Conservation (phyloP, 2,888 invertebrate species). For the Papilio elwesi region DNA sequence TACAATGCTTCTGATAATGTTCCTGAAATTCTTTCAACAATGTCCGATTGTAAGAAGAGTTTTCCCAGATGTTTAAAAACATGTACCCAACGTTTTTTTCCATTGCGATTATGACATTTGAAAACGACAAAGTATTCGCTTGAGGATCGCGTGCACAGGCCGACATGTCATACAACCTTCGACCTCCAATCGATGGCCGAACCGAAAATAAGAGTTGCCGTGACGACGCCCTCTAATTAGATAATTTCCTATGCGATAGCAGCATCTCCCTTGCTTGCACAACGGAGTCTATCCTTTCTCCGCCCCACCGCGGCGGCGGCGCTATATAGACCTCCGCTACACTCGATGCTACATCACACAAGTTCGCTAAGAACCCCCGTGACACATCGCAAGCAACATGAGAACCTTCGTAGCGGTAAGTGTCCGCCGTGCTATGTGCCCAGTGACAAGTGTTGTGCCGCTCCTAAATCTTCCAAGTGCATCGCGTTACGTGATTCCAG, state of each 20-base stretch:
- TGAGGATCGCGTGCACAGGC: background rate
- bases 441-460: conserved; percentile 74
- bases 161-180: conserved; percentile 50
- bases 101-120: background rate
- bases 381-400: conserved; percentile 80
- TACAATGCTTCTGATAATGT: too few relatives aligned
- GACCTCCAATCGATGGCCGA: conserved; percentile 57
- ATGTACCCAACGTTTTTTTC: too few relatives aligned
- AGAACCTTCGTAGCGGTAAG: conserved; percentile 84
- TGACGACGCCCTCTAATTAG: conserved; percentile 75
- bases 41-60: too few relatives aligned
- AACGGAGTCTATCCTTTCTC: conserved; percentile 80
- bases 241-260: conserved; percentile 72
- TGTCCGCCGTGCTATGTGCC: conserved; percentile 60
- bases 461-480: conserved; percentile 71
- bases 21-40: too few relatives aligned
- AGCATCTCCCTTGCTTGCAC: conserved; percentile 80
- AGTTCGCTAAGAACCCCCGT: conserved; percentile 76
- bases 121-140: background rate
- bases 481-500: conserved; percentile 39
- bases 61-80: too few relatives aligned
- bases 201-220: conserved; percentile 61
- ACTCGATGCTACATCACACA: conserved; percentile 70
- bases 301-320: conserved; percentile 73
- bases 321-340: conserved; percentile 74